Conservation (phyloP, 2,888 invertebrate genomes). For the Morpho helenor region DNA sequence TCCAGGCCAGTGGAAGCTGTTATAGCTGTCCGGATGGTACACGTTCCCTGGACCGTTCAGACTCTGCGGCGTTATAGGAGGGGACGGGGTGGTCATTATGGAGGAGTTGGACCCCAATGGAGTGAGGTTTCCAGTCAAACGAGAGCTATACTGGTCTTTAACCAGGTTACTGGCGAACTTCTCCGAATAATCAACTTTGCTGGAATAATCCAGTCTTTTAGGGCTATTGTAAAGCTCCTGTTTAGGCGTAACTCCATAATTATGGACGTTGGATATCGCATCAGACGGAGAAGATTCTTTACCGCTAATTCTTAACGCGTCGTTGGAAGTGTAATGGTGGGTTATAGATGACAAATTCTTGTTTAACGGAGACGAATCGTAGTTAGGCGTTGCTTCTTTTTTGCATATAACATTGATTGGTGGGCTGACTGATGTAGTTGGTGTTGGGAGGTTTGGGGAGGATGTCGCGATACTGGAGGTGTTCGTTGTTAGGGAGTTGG, state of each 20-base stretch:
- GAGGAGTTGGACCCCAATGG: conserved; percentile 88
- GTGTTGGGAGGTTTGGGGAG: conserved; percentile 82
- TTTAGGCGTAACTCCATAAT: conserved; percentile 68
- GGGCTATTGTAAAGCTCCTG: conserved; percentile 71
- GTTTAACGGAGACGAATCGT: conserved; percentile 57
- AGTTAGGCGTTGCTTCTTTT: conserved; percentile 78
- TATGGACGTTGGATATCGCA: conserved; percentile 54
- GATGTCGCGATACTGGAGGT: conserved; percentile 63
- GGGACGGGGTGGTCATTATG: conserved; percentile 89
- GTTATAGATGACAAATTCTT: conserved; percentile 53
- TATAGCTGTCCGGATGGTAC: conserved; percentile 72
- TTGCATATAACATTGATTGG: conserved; percentile 83
- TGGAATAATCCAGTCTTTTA: conserved; percentile 63
- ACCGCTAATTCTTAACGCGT: conserved; percentile 48
- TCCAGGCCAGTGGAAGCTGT: conserved; percentile 77
- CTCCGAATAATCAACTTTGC: conserved; percentile 66
- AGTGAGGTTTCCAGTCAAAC: conserved; percentile 83
- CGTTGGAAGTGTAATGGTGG: conserved; percentile 58
- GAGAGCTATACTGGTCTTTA: conserved; percentile 69
- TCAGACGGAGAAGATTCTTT: conserved; percentile 62
- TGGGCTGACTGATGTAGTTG: conserved; percentile 84
- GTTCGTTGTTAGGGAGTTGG: conserved; percentile 48
- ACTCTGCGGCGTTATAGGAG: conserved; percentile 86
- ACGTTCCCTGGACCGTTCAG: conserved; percentile 78
- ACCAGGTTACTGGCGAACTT: conserved; percentile 66